phyloP scores from a whole-genome alignment of 1,140 invertebrate species.

The Mercenaria mercenaria region DNA sequence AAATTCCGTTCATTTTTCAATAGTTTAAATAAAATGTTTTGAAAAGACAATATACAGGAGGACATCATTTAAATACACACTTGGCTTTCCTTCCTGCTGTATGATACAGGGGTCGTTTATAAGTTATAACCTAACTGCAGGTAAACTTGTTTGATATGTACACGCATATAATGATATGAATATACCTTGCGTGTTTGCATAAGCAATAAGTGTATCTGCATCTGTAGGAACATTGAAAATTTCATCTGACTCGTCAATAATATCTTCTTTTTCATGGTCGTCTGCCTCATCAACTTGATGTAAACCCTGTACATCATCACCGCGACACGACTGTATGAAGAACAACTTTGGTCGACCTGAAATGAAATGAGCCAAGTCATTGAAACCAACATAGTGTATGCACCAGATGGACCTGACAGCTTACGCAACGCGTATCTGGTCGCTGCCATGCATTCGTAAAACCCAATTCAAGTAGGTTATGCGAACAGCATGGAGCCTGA shows the following conservation, averaged over 20 bases:
- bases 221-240: not conserved
- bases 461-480: too few relatives aligned
- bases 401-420: not conserved
- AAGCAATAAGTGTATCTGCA: not conserved
- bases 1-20: too few relatives aligned
- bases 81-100: too few relatives aligned
- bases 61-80: too few relatives aligned
- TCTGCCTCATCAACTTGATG: not conserved
- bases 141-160: too few relatives aligned
- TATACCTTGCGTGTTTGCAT: not conserved
- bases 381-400: not conserved
- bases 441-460: too few relatives aligned
- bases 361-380: not conserved
- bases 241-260: not conserved
- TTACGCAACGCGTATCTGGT: not conserved
- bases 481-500: too few relatives aligned
- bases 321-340: not conserved
- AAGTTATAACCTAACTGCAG: too few relatives aligned
- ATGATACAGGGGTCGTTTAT: too few relatives aligned
- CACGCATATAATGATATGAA: too few relatives aligned
- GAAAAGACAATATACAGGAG: too few relatives aligned
- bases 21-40: too few relatives aligned
- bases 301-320: not conserved
- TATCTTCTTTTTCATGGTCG: not conserved
- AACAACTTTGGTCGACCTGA: not conserved